These are phyloP conservation scores for Eurytoma adleriae DNA, from an alignment of 2,888 invertebrate species.

Conservation along the genomic window DNA sequence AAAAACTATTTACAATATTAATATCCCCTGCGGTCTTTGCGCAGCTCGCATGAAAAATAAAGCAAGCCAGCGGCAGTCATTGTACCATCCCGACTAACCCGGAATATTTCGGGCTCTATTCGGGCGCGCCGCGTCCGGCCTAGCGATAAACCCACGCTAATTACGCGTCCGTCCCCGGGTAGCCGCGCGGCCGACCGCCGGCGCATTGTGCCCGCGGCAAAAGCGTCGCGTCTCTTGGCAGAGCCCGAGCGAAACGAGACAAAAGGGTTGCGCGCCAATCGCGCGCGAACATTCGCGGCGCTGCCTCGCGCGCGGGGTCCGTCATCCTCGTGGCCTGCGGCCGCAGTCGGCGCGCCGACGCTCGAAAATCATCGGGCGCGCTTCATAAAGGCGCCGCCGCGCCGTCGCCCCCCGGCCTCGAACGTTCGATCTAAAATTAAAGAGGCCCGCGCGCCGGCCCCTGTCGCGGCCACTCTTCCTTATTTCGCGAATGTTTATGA, in stretches of 20 bases:
- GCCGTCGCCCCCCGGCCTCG: constrained; percentile 16
- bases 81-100: too few species aligned
- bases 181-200: not conserved
- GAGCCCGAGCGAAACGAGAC: not conserved
- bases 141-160: too few species aligned
- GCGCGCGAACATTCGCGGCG: not conserved
- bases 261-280: not conserved
- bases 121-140: too few species aligned
- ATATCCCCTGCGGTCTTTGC: too few species aligned
- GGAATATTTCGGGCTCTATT: too few species aligned
- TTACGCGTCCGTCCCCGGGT: constrained; percentile 5
- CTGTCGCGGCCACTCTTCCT: not conserved
- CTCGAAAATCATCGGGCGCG: constrained; percentile 15
- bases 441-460: not conserved
- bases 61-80: too few species aligned
- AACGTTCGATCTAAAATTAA: constrained; percentile 50
- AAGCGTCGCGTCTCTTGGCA: constrained; percentile 4
- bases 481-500: not conserved
- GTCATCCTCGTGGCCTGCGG: not conserved
- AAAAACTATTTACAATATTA: too few species aligned
- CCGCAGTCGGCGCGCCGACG: not conserved
- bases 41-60: too few species aligned
- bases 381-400: constrained; percentile 18
- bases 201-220: not conserved
- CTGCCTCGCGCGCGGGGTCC: not conserved